Conservation (phyloP, 2,113 vertebrate species). For the Reinhardtius hippoglossoides region DNA sequence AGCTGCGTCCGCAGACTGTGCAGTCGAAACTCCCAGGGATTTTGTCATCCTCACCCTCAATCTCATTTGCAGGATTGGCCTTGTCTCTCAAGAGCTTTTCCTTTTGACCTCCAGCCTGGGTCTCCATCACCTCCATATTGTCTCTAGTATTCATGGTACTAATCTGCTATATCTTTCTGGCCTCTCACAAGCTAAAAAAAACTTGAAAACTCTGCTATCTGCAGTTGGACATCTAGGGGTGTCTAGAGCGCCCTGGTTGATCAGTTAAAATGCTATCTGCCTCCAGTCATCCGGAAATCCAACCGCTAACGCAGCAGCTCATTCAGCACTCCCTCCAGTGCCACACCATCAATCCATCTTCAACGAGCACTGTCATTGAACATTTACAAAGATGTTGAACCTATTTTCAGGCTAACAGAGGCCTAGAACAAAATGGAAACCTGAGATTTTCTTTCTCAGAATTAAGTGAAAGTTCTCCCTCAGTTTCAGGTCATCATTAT, state of each 20-base stretch:
- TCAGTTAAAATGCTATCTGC: conserved; percentile 45
- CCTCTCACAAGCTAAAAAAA: conserved; percentile 42
- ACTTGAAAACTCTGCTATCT: conserved; percentile 73
- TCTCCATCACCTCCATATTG: conserved; percentile 76
- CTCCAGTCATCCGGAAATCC: conserved; percentile 52
- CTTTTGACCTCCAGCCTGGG: conserved; percentile 57
- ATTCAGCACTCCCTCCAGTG: conserved; percentile 45
- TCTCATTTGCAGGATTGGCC: conserved; percentile 61
- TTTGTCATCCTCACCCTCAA: conserved; percentile 83
- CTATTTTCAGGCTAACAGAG: neutral
- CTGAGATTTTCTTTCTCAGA: conserved; percentile 28
- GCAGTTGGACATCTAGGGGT: conserved; percentile 70
- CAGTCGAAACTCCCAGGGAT: conserved; percentile 84
- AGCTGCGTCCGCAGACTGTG: conserved; percentile 93
- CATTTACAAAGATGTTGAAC: neutral
- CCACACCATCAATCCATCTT: conserved; percentile 60
- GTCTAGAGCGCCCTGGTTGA: conserved; percentile 29
- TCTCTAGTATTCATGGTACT: conserved; percentile 83
- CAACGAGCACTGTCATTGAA: conserved; percentile 29
- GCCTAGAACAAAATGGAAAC: neutral
- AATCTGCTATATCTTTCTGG: conserved; percentile 33
- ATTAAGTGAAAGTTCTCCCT: conserved; percentile 3
- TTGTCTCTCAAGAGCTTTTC: conserved; percentile 72
- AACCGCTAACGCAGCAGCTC: conserved; percentile 50
- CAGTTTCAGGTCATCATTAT: conserved; percentile 28